phyloP scores from a whole-genome alignment of 1,140 invertebrate species.

The Calephelis virginiensis region DNA sequence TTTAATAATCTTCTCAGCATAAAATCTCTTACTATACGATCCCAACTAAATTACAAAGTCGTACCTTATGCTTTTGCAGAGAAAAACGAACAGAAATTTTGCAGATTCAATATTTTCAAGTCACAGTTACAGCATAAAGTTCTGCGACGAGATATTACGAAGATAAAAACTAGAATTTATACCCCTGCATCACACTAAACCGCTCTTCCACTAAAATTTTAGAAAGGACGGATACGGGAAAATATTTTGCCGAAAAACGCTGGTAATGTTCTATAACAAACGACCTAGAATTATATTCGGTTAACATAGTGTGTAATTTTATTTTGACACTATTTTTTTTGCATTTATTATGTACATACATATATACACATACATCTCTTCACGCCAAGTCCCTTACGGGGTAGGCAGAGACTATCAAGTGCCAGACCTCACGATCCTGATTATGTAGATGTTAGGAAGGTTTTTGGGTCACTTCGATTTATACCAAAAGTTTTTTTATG shows the following conservation, averaged over 20 bases:
- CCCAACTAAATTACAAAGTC: slow-evolving; percentile 20
- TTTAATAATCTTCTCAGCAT: slow-evolving; percentile 16
- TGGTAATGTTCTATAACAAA: neutral
- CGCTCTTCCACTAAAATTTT: slow-evolving; percentile 48
- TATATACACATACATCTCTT: too few species aligned
- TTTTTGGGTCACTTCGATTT: too few species aligned
- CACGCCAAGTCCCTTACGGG: too few species aligned
- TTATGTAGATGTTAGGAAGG: too few species aligned
- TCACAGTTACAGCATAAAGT: slow-evolving; percentile 42
- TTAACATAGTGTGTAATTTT: neutral
- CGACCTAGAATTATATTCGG: neutral
- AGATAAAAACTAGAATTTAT: slow-evolving; percentile 53
- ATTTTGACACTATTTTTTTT: neutral
- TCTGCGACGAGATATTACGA: slow-evolving; percentile 43
- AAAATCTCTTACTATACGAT: slow-evolving; percentile 17
- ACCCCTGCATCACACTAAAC: slow-evolving; percentile 45
- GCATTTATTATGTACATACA: too few species aligned
- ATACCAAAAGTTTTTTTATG: too few species aligned
- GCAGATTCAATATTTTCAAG: slow-evolving; percentile 49
- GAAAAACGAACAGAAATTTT: slow-evolving; percentile 39
- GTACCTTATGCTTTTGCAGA: slow-evolving; percentile 23
- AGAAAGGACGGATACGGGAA: slow-evolving; percentile 32
- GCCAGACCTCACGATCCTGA: too few species aligned
- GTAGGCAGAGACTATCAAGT: too few species aligned
- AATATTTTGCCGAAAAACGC: slow-evolving; percentile 21